Evolutionary conservation across 92 coral and sea anemone genomes (phyloP).

Genomic region (Scolanthus callimorphus): DNA sequence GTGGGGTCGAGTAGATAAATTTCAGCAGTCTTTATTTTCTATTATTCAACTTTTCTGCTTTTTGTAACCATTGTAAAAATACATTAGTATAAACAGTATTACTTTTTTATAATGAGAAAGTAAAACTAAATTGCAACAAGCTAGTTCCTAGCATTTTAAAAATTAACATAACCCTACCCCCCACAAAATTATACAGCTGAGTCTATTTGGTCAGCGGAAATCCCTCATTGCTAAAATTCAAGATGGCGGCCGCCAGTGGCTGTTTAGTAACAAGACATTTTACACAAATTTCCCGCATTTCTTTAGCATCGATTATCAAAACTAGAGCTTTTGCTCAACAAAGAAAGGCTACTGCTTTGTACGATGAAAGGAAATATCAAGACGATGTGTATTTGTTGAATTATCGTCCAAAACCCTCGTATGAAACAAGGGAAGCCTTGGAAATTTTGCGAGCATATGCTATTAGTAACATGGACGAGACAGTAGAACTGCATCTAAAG

Average conservation of each 20-base stretch:
- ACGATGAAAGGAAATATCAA: constrained; percentile 42
- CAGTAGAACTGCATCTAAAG: constrained; percentile 81
- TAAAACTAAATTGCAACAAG: too few relatives aligned
- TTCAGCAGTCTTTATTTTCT: too few relatives aligned
- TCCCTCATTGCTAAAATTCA: too few relatives aligned
- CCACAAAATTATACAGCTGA: neutral
- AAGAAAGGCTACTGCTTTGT: constrained; percentile 25
- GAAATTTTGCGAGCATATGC: constrained; percentile 70
- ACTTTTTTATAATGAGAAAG: too few relatives aligned
- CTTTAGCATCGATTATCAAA: constrained; percentile 9
- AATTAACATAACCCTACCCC: too few relatives aligned
- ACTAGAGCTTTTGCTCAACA: constrained; percentile 38
- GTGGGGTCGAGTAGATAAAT: too few relatives aligned
- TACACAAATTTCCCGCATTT: constrained; percentile 4
- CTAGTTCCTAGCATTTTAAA: too few relatives aligned
- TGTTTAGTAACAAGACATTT: neutral
- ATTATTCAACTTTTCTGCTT: too few relatives aligned
- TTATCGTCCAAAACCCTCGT: constrained; percentile 69
- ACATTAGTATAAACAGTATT: too few relatives aligned
- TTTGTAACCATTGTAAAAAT: too few relatives aligned
- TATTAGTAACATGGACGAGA: constrained; percentile 58
- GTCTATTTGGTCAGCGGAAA: too few relatives aligned
- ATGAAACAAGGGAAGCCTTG: constrained; percentile 65
- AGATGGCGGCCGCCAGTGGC: constrained; percentile 52
- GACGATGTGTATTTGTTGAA: constrained; percentile 79